phyloP scores from a whole-genome alignment of 1,140 invertebrate species.

The Melanaphis sacchari region DNA sequence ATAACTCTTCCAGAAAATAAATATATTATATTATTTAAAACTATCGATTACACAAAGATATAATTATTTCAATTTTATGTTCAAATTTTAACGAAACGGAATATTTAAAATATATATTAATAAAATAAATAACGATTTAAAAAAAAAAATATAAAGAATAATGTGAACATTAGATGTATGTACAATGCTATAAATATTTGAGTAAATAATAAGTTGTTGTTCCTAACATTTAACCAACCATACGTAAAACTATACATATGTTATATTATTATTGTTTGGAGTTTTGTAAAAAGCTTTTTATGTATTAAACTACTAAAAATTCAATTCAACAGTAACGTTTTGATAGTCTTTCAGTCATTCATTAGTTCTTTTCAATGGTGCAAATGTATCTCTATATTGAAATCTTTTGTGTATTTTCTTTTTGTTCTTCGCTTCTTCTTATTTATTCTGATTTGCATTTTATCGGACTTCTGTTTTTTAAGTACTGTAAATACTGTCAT shows the following conservation, averaged over 20 bases:
- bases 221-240: neutral
- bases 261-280: neutral
- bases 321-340: neutral
- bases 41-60: too few relatives aligned
- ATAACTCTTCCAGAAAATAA: too few relatives aligned
- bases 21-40: too few relatives aligned
- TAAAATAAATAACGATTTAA: neutral
- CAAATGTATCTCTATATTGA: neutral
- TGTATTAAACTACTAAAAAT: neutral
- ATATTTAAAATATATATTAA: neutral
- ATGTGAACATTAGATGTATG: neutral
- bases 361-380: neutral
- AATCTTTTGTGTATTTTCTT: neutral
- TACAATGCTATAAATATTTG: neutral
- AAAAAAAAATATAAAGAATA: too few relatives aligned
- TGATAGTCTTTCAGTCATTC: neutral
- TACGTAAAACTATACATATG: neutral
- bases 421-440: neutral
- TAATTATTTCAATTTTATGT: too few relatives aligned
- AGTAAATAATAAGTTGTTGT: neutral
- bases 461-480: neutral
- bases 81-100: neutral
- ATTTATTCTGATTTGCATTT: neutral
- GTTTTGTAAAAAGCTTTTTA: neutral
- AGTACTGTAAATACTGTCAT: neutral